Conservation (phyloP, 2,113 vertebrate genomes). For the Stegastes partitus region DNA sequence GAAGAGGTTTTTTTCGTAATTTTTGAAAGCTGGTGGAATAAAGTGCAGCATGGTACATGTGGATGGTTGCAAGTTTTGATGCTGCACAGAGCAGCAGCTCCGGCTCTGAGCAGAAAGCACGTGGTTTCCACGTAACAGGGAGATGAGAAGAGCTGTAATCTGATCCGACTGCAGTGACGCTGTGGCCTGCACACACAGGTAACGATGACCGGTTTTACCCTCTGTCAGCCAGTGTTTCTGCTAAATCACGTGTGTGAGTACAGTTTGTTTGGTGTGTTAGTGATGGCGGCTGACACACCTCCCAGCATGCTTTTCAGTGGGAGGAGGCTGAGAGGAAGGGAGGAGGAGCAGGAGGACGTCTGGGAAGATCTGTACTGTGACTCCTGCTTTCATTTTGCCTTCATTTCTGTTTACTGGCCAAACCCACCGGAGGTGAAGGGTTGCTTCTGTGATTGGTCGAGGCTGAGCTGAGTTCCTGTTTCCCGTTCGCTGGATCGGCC, state of each 20-base stretch:
- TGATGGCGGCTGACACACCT: conserved; percentile 16
- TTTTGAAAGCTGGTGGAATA: not conserved
- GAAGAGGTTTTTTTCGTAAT: not conserved
- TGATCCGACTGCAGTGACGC: conserved; percentile 15
- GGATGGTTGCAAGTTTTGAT: not conserved
- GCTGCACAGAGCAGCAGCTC: not conserved
- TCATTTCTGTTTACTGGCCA: conserved; percentile 58
- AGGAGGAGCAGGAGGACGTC: conserved; percentile 35
- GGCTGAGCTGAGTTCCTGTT: conserved; percentile 77
- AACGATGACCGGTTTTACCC: not conserved
- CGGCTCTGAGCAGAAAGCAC: conserved; percentile 62
- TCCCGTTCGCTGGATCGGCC: conserved; percentile 65
- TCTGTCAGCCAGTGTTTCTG: not conserved
- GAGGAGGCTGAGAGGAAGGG: conserved; percentile 9
- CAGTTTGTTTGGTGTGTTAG: not conserved
- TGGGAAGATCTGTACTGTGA: conserved; percentile 75
- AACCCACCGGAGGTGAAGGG: conserved; percentile 65
- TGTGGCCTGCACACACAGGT: not conserved
- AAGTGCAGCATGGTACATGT: not conserved
- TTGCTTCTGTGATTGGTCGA: conserved; percentile 60
- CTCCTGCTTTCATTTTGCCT: conserved; percentile 79
- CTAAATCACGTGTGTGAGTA: not conserved
- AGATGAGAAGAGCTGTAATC: conserved; percentile 40
- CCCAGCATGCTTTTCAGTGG: conserved; percentile 23
- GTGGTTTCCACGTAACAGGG: conserved; percentile 57